Evolutionary conservation across 2,888 invertebrate species (phyloP).

Genomic region (Netelia inedita): DNA sequence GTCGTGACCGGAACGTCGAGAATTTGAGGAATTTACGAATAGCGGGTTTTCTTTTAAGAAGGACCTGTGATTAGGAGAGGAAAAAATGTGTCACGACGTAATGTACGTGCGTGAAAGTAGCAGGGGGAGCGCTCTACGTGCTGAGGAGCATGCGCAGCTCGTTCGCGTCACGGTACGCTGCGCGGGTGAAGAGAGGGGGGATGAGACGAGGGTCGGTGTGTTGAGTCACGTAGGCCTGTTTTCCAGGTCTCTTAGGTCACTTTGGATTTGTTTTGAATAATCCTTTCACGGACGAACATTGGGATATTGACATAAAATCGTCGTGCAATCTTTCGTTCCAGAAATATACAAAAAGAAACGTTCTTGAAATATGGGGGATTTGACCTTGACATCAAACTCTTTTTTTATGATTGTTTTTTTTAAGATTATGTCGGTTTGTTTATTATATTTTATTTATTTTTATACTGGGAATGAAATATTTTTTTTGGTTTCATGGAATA

Average conservation of each 20-base stretch:
- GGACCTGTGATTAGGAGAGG: background rate
- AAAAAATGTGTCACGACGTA: background rate
- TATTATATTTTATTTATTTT: no score
- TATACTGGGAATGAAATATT: no score
- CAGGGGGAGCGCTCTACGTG: no score
- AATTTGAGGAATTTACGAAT: background rate
- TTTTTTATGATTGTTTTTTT: no score
- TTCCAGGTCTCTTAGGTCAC: conserved; percentile 3
- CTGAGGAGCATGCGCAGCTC: no score
- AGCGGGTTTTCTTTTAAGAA: background rate
- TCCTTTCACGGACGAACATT: no score
- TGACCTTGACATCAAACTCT: no score
- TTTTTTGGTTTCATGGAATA: background rate
- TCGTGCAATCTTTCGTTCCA: no score
- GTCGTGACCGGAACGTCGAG: background rate
- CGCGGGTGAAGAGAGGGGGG: background rate
- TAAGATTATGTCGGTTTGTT: no score
- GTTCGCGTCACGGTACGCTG: background rate
- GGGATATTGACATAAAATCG: no score
- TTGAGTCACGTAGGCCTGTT: conserved; percentile 22
- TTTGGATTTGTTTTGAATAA: background rate
- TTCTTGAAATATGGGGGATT: no score
- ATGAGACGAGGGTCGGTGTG: background rate
- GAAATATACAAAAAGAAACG: no score
- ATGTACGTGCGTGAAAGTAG: background rate